Evolutionary conservation across 2,888 invertebrate species (phyloP), one percentile per base, ranked within the genome.

Genomic region (Macaria liturata): DNA sequence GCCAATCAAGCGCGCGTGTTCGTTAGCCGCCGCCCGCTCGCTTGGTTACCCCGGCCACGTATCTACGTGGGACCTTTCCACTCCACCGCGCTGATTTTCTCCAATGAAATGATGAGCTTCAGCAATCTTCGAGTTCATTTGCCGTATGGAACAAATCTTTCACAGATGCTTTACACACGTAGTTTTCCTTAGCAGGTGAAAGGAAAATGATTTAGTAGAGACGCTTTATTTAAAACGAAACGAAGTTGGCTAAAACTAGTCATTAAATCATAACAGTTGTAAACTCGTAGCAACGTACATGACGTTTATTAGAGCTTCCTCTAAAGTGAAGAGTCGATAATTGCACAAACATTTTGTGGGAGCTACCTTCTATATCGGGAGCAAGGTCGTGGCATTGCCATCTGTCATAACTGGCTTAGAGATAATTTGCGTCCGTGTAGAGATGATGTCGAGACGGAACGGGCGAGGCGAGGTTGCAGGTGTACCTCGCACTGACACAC

Each of bases 41-140:
- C 84, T 88, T 87, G 83, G 83, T 78, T 86, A 90, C 70, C 73
- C 91, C 71, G 79, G 71, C 83, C 91, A 91, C 91, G 91, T 91
- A 74, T 72, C 74, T 77, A 88, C 83, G 80, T 81, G 81, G 76
- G 84, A 89, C 88, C 88, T 88, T 90, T 90, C 84, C 88, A 84
- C 85, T 86, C 81, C 80, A 76, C 72, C 75, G 80, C 85, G 80
- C 89, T 87, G 91, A 91, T 91, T 91, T 89, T 89, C 82, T 86
- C 76, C 76, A 74, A 76, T 70, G 72, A 78, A 83, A 83, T 83
- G 77, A 83, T 81, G 77, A 84, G 82, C 77, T 84, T 81, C 74
- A 72, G 74, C 76, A 78, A 80, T 83, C 78, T 83, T 80, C 70
- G 70, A 75, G 65, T 81, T 84, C 76, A 79, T 81, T 81, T 79